Evolutionary conservation across 2,797 vertebrate genomes (phyloP).

Genomic region (Potorous gilbertii): DNA sequence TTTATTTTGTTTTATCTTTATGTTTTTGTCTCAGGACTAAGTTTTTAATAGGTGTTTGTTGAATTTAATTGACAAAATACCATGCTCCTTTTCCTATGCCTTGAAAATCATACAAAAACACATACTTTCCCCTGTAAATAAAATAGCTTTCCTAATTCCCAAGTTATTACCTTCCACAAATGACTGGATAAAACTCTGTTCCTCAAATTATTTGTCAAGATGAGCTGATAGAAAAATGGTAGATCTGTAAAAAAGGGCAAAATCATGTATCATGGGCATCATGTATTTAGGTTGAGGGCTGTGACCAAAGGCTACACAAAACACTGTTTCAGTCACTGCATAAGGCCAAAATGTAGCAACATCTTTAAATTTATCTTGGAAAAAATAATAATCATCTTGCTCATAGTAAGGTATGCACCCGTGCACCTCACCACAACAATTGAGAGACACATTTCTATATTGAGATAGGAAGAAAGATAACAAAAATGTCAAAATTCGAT

Average conservation of each 20-base stretch:
- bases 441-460: slow-evolving; percentile 62
- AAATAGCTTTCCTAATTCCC: not conserved
- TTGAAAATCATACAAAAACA: not conserved
- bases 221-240: slow-evolving; percentile 4
- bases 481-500: slow-evolving; percentile 71
- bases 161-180: slow-evolving; percentile 50
- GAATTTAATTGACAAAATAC: not conserved
- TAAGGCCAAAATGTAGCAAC: slow-evolving; percentile 58
- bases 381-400: slow-evolving; percentile 53
- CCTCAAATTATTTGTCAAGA: slow-evolving; percentile 35
- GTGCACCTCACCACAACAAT: slow-evolving; percentile 6
- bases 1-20: not conserved
- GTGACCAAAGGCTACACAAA: slow-evolving; percentile 28
- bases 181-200: not conserved
- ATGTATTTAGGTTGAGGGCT: slow-evolving; percentile 16
- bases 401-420: slow-evolving; percentile 43
- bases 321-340: slow-evolving; percentile 38
- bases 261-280: slow-evolving; percentile 12
- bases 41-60: not conserved
- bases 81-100: not conserved
- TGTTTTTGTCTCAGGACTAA: not conserved
- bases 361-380: slow-evolving; percentile 12
- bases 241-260: slow-evolving; percentile 32
- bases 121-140: not conserved
- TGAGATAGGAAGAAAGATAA: slow-evolving; percentile 74